Conservation (phyloP, 2,888 invertebrate species). For the Coecobrya sp. region DNA sequence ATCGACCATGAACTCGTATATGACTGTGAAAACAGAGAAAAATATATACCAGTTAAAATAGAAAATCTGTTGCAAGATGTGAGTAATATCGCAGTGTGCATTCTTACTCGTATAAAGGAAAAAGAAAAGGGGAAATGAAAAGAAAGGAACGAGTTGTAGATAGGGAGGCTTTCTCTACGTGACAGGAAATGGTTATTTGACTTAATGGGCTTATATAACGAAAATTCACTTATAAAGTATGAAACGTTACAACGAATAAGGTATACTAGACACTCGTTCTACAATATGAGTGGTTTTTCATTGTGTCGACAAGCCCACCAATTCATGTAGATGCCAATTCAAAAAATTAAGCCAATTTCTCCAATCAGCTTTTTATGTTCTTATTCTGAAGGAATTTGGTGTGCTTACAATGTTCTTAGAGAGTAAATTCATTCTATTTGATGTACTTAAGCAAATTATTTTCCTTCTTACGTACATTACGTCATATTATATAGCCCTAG, state of each 20-base stretch:
- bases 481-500: too few species aligned
- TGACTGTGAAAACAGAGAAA: conserved; percentile 12
- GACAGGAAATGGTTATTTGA: conserved; percentile 77
- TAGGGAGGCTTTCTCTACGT: conserved; percentile 76
- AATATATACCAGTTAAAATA: conserved; percentile 32
- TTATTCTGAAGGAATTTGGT: not conserved
- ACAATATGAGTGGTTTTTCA: conserved; percentile 49
- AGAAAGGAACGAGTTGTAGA: conserved; percentile 71
- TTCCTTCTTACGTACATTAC: too few species aligned
- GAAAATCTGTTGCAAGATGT: conserved; percentile 26
- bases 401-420: too few species aligned
- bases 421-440: too few species aligned
- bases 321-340: conserved; percentile 54
- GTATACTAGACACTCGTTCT: conserved; percentile 34
- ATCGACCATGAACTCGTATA: conserved; percentile 57
- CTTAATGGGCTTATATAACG: conserved; percentile 75
- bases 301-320: conserved; percentile 70
- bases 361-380: conserved; percentile 48
- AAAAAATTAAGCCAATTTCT: conserved; percentile 79
- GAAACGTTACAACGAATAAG: conserved; percentile 68
- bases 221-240: conserved; percentile 70
- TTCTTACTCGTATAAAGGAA: conserved; percentile 2
- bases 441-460: conserved; percentile 8
- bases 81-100: conserved; percentile 34
- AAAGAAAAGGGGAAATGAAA: conserved; percentile 59